Evolutionary conservation across 2,888 invertebrate species (phyloP).

Genomic region (Ennomos fuscantarius): DNA sequence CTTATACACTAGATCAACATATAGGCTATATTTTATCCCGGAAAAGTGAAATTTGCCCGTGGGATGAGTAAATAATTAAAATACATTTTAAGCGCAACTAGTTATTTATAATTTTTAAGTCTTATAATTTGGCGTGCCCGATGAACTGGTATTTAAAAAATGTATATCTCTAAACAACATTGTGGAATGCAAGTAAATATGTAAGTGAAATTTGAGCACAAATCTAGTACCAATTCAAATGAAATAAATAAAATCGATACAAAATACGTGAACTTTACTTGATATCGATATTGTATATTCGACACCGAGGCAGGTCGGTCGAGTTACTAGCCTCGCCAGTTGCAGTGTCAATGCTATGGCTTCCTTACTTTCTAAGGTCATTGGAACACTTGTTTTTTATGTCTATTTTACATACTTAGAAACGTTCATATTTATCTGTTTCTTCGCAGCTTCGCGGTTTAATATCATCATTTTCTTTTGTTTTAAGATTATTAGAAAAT

Average conservation of each 20-base stretch:
- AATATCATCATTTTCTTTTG: neutral
- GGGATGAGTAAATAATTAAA: no score
- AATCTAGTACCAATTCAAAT: neutral
- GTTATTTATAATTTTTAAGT: no score
- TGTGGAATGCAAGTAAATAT: no score
- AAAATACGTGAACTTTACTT: neutral
- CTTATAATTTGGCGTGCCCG: no score
- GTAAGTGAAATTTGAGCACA: no score
- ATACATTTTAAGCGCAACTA: no score
- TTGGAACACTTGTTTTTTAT: constrained; percentile 19
- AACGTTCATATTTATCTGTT: constrained; percentile 3
- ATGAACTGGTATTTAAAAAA: no score
- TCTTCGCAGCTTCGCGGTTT: no score
- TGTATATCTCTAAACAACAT: no score
- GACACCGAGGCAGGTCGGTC: constrained; percentile 27
- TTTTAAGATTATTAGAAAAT: neutral
- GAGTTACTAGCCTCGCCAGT: constrained; percentile 43
- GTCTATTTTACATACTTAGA: neutral
- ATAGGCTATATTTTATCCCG: no score
- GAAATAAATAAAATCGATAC: constrained; percentile 1
- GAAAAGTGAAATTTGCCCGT: no score
- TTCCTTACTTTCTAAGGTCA: constrained; percentile 53
- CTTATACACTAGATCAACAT: no score
- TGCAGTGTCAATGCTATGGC: constrained; percentile 43
- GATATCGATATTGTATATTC: constrained; percentile 14